These are phyloP conservation scores for Volucella inflata DNA, from an alignment of 2,888 invertebrate species.

Conservation along the genomic window DNA sequence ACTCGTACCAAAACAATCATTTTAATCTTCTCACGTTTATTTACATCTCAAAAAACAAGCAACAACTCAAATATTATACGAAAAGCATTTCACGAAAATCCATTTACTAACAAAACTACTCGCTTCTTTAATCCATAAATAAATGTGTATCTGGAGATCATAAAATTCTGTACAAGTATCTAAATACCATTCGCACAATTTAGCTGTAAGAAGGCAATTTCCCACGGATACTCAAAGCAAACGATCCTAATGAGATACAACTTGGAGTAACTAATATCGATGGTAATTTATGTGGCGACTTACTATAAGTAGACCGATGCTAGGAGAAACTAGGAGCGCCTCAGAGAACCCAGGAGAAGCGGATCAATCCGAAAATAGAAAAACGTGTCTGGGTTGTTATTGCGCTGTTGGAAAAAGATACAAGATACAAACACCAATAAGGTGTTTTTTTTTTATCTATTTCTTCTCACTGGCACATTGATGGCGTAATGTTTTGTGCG, in stretches of 20 bases:
- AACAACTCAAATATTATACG: neutral
- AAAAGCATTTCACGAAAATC: neutral
- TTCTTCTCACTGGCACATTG: neutral
- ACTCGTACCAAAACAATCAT: too few relatives aligned
- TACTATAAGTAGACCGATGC: conserved; percentile 53
- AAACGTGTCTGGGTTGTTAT: conserved; percentile 50
- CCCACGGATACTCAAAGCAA: conserved; percentile 54
- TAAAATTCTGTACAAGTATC: neutral
- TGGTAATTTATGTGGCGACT: conserved; percentile 73
- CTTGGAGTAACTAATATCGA: conserved; percentile 55
- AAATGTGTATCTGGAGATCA: conserved; percentile 19
- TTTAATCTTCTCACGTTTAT: too few relatives aligned
- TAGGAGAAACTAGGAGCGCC: conserved; percentile 6
- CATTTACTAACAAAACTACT: neutral
- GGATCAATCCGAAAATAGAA: conserved; percentile 65
- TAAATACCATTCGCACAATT: conserved; percentile 28
- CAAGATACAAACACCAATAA: too few relatives aligned
- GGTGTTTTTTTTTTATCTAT: conserved; percentile 12
- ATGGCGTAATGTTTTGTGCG: neutral
- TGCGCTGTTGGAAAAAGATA: conserved; percentile 16
- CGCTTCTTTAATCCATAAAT: conserved; percentile 10
- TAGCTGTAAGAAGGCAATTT: conserved; percentile 1
- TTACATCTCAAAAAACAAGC: too few relatives aligned
- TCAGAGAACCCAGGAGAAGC: conserved; percentile 17
- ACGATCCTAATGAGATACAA: conserved; percentile 67